phyloP scores from a whole-genome alignment of 35 echinoderm and acorn worm species.

The Lytechinus pictus region DNA sequence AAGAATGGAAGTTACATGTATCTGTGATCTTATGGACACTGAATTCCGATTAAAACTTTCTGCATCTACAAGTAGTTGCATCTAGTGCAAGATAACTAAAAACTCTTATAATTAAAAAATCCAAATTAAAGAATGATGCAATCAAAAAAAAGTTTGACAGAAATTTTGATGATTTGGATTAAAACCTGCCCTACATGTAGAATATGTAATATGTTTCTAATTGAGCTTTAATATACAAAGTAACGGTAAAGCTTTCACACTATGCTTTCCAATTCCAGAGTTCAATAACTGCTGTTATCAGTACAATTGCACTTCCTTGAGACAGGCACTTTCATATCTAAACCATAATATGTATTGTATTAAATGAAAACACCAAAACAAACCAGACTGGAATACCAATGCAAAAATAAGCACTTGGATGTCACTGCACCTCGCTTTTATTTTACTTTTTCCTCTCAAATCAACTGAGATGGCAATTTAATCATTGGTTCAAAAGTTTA shows the following conservation, averaged over 20 bases:
- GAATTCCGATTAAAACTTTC: too few species aligned
- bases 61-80: too few species aligned
- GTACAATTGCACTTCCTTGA: not conserved
- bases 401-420: not conserved
- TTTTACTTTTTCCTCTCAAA: not conserved
- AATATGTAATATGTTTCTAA: too few species aligned
- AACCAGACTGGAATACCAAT: not conserved
- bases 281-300: not conserved
- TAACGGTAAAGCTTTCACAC: too few species aligned
- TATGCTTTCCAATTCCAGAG: not conserved
- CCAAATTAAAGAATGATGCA: too few species aligned
- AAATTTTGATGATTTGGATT: too few species aligned
- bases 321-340: not conserved
- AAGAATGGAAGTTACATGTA: not conserved
- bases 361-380: not conserved
- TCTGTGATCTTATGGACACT: too few species aligned
- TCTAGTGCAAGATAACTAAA: too few species aligned
- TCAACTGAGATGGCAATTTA: not conserved
- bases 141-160: too few species aligned
- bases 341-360: not conserved
- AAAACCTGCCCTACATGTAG: too few species aligned
- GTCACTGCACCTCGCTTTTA: conserved; percentile 2
- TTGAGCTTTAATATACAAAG: too few species aligned
- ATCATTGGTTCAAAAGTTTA: conserved; percentile 4
- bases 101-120: too few species aligned